phyloP scores from a whole-genome alignment of 2,113 vertebrate species.

The Rhinoderma darwinii region DNA sequence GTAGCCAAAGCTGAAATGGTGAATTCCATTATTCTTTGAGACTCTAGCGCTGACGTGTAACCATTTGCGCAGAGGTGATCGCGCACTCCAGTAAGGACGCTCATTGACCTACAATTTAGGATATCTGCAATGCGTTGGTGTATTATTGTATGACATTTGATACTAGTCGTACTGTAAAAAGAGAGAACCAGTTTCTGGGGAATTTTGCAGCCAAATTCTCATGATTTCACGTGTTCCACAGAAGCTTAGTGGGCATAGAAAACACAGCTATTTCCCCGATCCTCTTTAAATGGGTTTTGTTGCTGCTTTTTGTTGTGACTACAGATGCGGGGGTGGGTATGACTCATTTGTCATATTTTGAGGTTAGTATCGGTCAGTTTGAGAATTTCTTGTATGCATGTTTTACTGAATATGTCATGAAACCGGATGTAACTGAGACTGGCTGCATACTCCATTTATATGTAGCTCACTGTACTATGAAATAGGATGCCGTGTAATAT shows the following conservation, averaged over 20 bases:
- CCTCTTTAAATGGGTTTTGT: neutral
- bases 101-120: too few relatives aligned
- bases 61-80: too few relatives aligned
- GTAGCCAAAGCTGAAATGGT: too few relatives aligned
- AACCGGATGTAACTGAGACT: neutral
- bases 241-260: too few relatives aligned
- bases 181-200: neutral
- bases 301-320: neutral
- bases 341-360: neutral
- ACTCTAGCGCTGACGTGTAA: too few relatives aligned
- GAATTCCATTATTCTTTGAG: too few relatives aligned
- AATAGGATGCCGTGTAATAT: too few relatives aligned
- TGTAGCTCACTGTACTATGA: neutral
- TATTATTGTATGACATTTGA: neutral
- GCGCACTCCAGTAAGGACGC: too few relatives aligned
- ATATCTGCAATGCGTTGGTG: too few relatives aligned
- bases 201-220: neutral
- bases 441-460: neutral
- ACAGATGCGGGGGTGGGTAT: neutral
- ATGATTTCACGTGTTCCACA: neutral
- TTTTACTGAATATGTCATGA: neutral
- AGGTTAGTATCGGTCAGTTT: neutral
- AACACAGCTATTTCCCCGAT: neutral
- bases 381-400: neutral
- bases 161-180: neutral